Conservation (phyloP, 2,888 invertebrate species). For the Resseliella maxima region DNA sequence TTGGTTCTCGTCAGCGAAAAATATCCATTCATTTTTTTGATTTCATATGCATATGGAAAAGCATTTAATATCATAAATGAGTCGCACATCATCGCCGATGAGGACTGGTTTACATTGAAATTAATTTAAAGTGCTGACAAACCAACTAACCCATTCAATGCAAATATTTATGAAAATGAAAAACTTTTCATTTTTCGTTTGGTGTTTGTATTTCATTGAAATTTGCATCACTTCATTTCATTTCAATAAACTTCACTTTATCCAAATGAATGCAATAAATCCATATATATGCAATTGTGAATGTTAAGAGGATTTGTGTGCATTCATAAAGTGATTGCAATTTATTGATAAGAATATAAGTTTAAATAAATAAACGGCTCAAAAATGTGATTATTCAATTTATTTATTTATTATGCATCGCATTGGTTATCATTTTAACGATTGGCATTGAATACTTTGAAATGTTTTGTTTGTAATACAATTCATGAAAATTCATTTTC, state of each 20-base stretch:
- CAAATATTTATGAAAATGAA: background rate
- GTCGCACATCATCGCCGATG: too few relatives aligned
- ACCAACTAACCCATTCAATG: background rate
- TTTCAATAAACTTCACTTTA: background rate
- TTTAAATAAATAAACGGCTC: background rate
- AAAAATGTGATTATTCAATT: background rate
- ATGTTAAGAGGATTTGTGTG: background rate
- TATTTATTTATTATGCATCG: background rate
- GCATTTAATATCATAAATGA: background rate
- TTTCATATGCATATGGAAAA: background rate
- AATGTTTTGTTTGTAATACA: background rate
- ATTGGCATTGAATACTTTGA: background rate
- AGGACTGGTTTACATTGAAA: background rate
- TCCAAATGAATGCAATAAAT: background rate
- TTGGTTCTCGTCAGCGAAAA: background rate
- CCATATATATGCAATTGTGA: too few relatives aligned
- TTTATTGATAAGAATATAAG: slow-evolving; percentile 1
- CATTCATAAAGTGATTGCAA: background rate
- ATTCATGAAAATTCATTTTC: background rate
- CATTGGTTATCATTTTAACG: background rate
- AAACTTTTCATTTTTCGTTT: slow-evolving; percentile 6
- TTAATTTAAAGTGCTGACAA: background rate
- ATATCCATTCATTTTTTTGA: background rate
- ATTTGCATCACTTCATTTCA: background rate
- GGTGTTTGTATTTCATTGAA: background rate